Base-by-base conservation (phyloP, 2,113 vertebrate genomes). In the Castor canadensis region DNA sequence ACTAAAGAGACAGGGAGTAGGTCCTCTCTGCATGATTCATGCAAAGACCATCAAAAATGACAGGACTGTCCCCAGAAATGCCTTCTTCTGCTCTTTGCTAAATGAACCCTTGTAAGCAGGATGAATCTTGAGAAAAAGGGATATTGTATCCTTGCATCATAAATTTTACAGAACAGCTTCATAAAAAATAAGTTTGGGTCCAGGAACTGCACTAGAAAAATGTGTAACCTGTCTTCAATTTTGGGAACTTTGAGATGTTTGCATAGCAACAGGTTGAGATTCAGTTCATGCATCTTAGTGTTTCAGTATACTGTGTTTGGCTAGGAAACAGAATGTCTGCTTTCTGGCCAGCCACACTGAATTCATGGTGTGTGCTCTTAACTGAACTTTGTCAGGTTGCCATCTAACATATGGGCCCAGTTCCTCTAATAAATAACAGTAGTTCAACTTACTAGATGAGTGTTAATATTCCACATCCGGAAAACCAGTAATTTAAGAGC, bases 101-200 rank as follows among this genome's bases (percentile, higher is more conserved):
- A 93, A 96, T 80, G 83, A 76, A 88, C 38, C 79, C 81, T 73
- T 95, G 62, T 93, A 58, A 95, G 91, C 71, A 91, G 38, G 66
- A 93, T 77, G 58, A 73, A 91, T 87, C 76, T 81, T 38, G 60
- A 96, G 76, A 69, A 94, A 97, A 96, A 91, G 93, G 79, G 22
- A 45, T 79, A 89, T 75, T 96, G 83, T 96, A 87, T 76, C 49
- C 52, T 97, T 52, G 64, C 80, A 35, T 95, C 95, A 95, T 97
- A 97, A 96, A 98, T 97, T 92, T 97, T 83, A 89, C 28, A 82
- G 76, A 97, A 67, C 88, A 79, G 43, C 60, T 92, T 96, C 85
- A 92, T 95, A 76, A 97, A 96, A 97, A 97, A 96, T 95, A 98
- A 91, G 85, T 89, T 64, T 24, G 11, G 67, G 81, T 92, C 84